Percentiles rank a stretch among this genome's conserved stretches.
Conservation (phyloP, 2,797 vertebrate genomes). For the Zenarchopterus dispar region DNA sequence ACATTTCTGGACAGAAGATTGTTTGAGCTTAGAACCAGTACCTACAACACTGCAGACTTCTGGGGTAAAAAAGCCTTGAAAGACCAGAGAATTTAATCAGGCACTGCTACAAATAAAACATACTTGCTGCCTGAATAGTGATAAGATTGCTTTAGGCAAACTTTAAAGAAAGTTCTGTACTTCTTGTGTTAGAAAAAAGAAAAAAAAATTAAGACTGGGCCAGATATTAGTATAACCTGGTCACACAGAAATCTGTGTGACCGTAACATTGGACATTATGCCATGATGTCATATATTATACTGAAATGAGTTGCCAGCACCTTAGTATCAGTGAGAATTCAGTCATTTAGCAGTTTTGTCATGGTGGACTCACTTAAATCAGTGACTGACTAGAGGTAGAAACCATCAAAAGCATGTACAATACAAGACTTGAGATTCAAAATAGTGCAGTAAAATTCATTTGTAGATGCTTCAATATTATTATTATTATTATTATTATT, state of each 20-base stretch:
- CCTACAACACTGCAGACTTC: background rate
- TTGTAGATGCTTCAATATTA: no score
- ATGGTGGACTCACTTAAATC: background rate
- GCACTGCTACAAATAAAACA: constrained; percentile 8
- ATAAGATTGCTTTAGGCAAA: constrained; percentile 33
- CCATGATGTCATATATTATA: background rate
- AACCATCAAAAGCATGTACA: background rate
- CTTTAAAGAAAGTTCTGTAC: constrained; percentile 29
- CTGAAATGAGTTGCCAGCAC: background rate
- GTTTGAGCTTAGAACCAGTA: no score
- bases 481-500: no score
- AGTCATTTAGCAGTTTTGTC: constrained; percentile 4
- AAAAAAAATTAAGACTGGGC: constrained; percentile 25
- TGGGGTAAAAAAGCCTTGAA: constrained; percentile 36
- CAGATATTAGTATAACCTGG: constrained; percentile 10
- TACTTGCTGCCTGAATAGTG: constrained; percentile 20
- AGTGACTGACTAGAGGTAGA: background rate
- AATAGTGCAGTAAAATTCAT: no score
- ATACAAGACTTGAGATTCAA: background rate
- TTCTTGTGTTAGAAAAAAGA: constrained; percentile 17
- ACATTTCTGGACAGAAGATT: no score
- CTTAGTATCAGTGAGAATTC: background rate
- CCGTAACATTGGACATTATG: background rate
- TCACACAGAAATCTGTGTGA: background rate
- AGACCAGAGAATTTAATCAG: constrained; percentile 26